phyloP scores from a whole-genome alignment of 2,113 vertebrate species.

The Tachysurus fulvidraco region DNA sequence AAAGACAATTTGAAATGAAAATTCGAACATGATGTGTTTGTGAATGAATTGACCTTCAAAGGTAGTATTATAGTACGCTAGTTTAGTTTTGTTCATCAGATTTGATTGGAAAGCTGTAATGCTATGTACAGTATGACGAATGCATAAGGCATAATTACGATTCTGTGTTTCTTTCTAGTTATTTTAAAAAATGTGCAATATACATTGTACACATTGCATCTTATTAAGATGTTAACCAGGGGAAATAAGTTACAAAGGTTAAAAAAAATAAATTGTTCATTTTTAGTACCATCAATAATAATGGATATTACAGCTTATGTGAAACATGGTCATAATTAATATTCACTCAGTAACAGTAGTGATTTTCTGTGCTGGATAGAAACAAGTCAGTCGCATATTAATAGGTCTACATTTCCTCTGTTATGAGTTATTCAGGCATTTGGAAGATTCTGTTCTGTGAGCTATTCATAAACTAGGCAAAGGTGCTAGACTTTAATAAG shows the following conservation, averaged over 20 bases:
- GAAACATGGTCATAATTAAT: background rate
- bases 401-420: background rate
- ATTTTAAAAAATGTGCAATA: background rate
- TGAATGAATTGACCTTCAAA: background rate
- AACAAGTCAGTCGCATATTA: background rate
- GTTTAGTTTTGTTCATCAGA: background rate
- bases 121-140: background rate
- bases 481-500: conserved; percentile 7
- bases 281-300: background rate
- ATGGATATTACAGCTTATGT: background rate
- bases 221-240: no score
- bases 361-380: background rate
- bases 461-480: background rate
- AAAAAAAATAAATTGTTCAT: background rate
- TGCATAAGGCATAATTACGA: background rate
- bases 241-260: background rate
- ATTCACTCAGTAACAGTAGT: background rate
- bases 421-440: background rate
- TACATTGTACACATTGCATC: background rate
- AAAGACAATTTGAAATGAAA: background rate
- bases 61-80: background rate
- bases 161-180: background rate
- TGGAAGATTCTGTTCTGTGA: background rate
- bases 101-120: background rate
- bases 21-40: background rate